Percentiles rank a stretch among this genome's conserved stretches.
Conservation (phyloP, 1,140 invertebrate species). For the Drosophila miranda region DNA sequence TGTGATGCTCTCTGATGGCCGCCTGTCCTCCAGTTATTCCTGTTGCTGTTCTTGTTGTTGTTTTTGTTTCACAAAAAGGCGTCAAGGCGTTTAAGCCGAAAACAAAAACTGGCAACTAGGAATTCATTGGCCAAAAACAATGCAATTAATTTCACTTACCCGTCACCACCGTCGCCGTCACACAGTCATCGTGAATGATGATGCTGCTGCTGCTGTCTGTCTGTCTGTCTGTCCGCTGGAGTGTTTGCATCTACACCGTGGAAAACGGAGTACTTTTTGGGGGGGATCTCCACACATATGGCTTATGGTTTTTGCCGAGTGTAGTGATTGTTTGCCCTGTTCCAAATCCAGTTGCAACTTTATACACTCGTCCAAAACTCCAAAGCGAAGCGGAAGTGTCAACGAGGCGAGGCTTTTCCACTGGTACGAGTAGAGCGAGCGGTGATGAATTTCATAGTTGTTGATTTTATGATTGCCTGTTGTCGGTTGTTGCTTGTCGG, state of each 20-base stretch:
- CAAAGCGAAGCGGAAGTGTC: slow-evolving; percentile 61
- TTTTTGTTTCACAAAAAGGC: slow-evolving; percentile 57
- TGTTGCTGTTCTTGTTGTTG: slow-evolving; percentile 26
- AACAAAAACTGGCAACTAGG: slow-evolving; percentile 78
- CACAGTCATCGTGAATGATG: slow-evolving; percentile 39
- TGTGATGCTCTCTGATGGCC: slow-evolving; percentile 19
- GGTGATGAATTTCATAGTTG: slow-evolving; percentile 82
- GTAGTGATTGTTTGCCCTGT: slow-evolving; percentile 22
- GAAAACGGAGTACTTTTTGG: too few relatives aligned
- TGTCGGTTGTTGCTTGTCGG: slow-evolving; percentile 31
- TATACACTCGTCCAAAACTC: slow-evolving; percentile 49
- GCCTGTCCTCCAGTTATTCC: background rate
- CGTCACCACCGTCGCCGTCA: slow-evolving; percentile 48
- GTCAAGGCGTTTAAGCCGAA: slow-evolving; percentile 77
- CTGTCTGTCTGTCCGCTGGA: slow-evolving; percentile 29
- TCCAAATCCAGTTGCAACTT: slow-evolving; percentile 62
- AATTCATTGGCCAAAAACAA: slow-evolving; percentile 82
- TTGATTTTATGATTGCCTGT: slow-evolving; percentile 81
- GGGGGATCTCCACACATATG: too few relatives aligned
- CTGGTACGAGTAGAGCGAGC: slow-evolving; percentile 21
- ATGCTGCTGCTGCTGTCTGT: slow-evolving; percentile 50
- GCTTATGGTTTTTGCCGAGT: slow-evolving; percentile 5
- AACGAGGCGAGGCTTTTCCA: slow-evolving; percentile 69
- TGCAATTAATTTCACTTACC: slow-evolving; percentile 82
- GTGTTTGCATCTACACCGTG: slow-evolving; percentile 21